Evolutionary conservation across 2,888 invertebrate genomes (phyloP), one percentile per base, ranked within the genome.

Genomic region (Acrobeloides nanus): DNA sequence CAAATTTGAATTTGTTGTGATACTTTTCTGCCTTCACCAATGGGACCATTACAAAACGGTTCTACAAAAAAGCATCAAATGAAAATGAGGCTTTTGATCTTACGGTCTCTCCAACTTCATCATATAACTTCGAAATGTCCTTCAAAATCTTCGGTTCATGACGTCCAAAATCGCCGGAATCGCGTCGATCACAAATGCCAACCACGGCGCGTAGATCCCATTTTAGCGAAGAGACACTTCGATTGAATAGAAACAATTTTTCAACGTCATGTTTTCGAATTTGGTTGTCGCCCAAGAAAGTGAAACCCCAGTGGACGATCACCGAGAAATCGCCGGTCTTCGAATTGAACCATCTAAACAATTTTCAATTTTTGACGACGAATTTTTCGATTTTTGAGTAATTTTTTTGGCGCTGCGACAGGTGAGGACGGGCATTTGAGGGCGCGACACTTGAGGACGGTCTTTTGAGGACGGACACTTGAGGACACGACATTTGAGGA

Each of bases 181-280:
- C 10, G 6, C 46, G 46, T n/a, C 55, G 55, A 47, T 51, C 51
- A 47, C 53, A 51, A 5, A 51, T n/a, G 12, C 48, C 46, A 20
- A 51, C 44, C 18, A 48, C 18, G 32, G 33, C 12, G 17, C 46
- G 55, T 25, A 51, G 38, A 20, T 51, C 48, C 46, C 54, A 55
- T n/a, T n/a, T n/a, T n/a, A n/a, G n/a, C n/a, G n/a, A n/a, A n/a
- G n/a, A n/a, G n/a, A n/a, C n/a, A n/a, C n/a, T n/a, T n/a, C n/a
- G 21, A 17, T 42, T 39, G 6, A 42, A 25, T 32, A 42, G 38
- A 33, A 42, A 42, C 7, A 42, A n/a, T 24, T 42, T 42, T 42
- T 42, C 43, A 17, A 42, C 43, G 3, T 42, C 43, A 8, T 42
- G 21, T 12, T 39, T 24, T 17, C 21, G 32, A 10, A 42, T 20